Percentiles rank a stretch among this genome's conserved stretches.
Evolutionary conservation across 2,113 vertebrate species (phyloP).

Genomic region (Ranitomeya variabilis): DNA sequence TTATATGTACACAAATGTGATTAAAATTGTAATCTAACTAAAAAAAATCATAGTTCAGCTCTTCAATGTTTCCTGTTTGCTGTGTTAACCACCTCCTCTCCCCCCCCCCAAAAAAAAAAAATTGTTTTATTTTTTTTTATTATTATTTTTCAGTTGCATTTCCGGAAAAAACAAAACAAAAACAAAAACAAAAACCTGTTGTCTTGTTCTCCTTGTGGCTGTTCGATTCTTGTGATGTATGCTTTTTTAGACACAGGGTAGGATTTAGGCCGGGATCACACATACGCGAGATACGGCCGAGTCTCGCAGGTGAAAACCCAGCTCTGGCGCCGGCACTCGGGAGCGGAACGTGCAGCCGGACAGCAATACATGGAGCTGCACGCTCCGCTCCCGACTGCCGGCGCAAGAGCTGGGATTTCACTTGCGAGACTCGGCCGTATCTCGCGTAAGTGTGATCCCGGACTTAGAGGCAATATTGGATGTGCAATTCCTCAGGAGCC

Average conservation of each 20-base stretch:
- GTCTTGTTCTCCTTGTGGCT: slow-evolving; percentile 89
- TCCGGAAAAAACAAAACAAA: slow-evolving; percentile 63
- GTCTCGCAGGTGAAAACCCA: no score
- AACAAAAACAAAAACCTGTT: slow-evolving; percentile 73
- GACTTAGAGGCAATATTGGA: slow-evolving; percentile 87
- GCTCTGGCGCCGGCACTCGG: no score
- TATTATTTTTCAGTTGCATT: slow-evolving; percentile 79
- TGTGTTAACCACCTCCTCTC: slow-evolving; percentile 68
- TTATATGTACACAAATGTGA: slow-evolving; percentile 98
- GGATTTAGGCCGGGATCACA: slow-evolving; percentile 62
- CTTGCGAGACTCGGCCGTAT: no score
- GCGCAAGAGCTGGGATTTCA: no score
- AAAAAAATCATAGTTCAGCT: slow-evolving; percentile 85
- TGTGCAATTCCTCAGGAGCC: slow-evolving; percentile 90
- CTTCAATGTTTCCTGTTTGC: slow-evolving; percentile 93
- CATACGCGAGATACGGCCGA: no score
- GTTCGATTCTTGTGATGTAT: slow-evolving; percentile 88
- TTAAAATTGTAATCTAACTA: slow-evolving; percentile 97
- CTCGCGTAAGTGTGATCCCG: no score
- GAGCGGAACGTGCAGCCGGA: no score
- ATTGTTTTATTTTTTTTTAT: not conserved
- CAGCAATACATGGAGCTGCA: no score
- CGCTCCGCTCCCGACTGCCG: no score
- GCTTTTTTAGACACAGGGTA: slow-evolving; percentile 91
- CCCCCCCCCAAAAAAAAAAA: slow-evolving; percentile 72